These are phyloP conservation scores for Strix uralensis DNA, from an alignment of 2,113 vertebrate genomes.

Conservation along the genomic window DNA sequence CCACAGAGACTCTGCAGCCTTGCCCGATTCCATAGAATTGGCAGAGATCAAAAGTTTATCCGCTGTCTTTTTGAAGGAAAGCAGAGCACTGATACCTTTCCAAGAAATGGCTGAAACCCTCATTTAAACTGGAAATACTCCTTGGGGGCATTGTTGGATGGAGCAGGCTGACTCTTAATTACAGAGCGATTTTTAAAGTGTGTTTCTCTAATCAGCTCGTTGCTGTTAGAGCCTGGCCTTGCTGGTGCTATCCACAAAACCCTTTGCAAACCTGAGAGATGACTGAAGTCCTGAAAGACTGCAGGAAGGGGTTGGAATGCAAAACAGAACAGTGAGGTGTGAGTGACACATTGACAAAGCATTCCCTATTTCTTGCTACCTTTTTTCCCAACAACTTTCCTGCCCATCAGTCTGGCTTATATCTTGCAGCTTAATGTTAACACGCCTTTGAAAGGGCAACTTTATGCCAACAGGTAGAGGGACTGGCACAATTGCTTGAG, in stretches of 20 bases:
- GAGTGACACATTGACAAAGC: not conserved
- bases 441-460: not conserved
- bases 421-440: not conserved
- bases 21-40: not conserved
- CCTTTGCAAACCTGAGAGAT: not conserved
- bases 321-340: not conserved
- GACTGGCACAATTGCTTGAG: not conserved
- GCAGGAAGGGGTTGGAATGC: not conserved
- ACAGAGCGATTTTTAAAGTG: not conserved
- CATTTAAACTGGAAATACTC: not conserved
- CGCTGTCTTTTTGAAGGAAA: slow-evolving; percentile 30
- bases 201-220: not conserved
- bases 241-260: not conserved
- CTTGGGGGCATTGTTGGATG: not conserved
- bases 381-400: not conserved
- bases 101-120: not conserved
- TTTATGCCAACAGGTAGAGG: not conserved
- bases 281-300: not conserved
- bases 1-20: not conserved
- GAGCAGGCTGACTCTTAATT: not conserved
- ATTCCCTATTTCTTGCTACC: not conserved
- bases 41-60: slow-evolving; percentile 24
- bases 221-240: not conserved
- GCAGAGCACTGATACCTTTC: not conserved
- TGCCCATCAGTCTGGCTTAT: not conserved